Evolutionary conservation across 2,888 invertebrate species (phyloP).

Genomic region (Zhengitettix transpicula): DNA sequence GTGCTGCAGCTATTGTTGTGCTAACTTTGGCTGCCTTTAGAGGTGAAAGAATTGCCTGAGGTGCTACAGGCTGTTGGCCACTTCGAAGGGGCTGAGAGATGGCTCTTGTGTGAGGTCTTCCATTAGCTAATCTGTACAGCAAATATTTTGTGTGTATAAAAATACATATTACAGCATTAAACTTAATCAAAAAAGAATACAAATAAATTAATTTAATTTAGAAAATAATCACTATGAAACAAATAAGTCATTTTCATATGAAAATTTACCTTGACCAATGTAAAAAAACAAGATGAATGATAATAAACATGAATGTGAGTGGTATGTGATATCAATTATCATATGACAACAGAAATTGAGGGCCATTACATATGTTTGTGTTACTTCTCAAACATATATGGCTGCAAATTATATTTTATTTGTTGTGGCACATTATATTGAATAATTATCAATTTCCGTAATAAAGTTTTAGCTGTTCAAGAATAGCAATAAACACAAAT

Average conservation of each 20-base stretch:
- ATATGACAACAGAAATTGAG: too few species aligned
- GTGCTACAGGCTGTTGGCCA: neutral
- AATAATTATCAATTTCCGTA: too few species aligned
- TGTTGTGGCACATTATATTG: too few species aligned
- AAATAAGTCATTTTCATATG: neutral
- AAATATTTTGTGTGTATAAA: neutral
- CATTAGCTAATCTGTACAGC: conserved; percentile 4
- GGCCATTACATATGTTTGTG: too few species aligned
- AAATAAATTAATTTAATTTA: neutral
- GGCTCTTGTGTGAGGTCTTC: conserved; percentile 25
- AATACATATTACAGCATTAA: neutral
- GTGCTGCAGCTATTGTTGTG: conserved; percentile 7
- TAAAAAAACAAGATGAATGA: too few species aligned
- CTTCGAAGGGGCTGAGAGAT: conserved; percentile 28
- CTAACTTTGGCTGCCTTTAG: conserved; percentile 11
- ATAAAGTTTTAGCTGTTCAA: too few species aligned
- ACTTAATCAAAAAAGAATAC: neutral
- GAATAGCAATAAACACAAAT: too few species aligned
- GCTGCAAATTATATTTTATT: too few species aligned
- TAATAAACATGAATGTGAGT: too few species aligned
- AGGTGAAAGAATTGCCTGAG: conserved; percentile 7
- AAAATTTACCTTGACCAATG: too few species aligned
- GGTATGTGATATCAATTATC: too few species aligned
- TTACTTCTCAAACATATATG: too few species aligned
- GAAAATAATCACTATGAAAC: neutral